Conservation (phyloP, 64 coral and sea anemone species). For the Montipora efflorescens region DNA sequence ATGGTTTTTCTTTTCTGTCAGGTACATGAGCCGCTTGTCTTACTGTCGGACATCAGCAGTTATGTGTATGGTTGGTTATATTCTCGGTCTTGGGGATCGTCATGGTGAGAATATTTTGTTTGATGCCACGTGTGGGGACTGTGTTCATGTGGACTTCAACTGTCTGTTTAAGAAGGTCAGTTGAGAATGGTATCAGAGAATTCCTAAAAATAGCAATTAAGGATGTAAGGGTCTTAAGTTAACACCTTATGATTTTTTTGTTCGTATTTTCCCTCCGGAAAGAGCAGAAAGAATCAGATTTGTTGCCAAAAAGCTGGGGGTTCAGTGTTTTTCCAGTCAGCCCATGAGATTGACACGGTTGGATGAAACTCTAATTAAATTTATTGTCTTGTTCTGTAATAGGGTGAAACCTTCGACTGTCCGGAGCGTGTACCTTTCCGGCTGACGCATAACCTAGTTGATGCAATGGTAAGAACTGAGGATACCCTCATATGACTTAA, state of each 20-base stretch:
- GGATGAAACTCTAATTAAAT: background rate
- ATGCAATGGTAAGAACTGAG: conserved; percentile 83
- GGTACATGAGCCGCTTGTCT: conserved; percentile 93
- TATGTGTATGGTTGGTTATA: conserved; percentile 99
- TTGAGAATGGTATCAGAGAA: background rate
- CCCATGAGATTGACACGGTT: too few relatives aligned
- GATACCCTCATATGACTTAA: background rate
- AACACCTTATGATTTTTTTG: too few relatives aligned
- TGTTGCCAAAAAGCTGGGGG: too few relatives aligned
- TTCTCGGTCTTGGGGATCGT: conserved; percentile 94
- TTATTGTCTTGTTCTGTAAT: background rate
- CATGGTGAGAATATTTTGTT: conserved; percentile 98
- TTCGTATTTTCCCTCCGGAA: too few relatives aligned
- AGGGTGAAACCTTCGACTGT: conserved; percentile 99
- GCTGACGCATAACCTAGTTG: conserved; percentile 93
- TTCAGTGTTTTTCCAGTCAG: too few relatives aligned
- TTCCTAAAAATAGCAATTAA: background rate
- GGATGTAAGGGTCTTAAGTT: too few relatives aligned
- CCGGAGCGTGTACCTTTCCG: conserved; percentile 93
- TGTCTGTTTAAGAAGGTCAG: conserved; percentile 97
- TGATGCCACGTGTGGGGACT: conserved; percentile 92
- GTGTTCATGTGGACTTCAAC: conserved; percentile 97
- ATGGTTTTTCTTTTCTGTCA: conserved; percentile 12
- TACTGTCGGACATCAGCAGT: conserved; percentile 98
- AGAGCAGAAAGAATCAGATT: too few relatives aligned